phyloP scores from a whole-genome alignment of 53 echinoderm and acorn worm species.

The Astropecten irregularis region DNA sequence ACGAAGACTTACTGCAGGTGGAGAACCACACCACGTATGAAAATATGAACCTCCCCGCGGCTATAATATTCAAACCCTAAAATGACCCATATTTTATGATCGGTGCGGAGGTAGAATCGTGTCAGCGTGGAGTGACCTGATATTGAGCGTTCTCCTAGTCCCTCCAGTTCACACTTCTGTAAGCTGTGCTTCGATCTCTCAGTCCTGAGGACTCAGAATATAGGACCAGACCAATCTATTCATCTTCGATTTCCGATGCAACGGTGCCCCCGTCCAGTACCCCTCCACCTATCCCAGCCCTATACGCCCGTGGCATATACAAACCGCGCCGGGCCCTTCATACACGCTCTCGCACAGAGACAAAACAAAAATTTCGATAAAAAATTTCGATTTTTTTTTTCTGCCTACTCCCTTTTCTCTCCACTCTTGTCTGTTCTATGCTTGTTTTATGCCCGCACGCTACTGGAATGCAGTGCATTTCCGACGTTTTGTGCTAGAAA shows the following conservation, averaged over 20 bases:
- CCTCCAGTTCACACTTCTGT: constrained; percentile 24
- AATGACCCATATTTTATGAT: no score
- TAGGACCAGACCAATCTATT: constrained; percentile 57
- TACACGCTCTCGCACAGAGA: no score
- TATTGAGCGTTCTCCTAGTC: constrained; percentile 11
- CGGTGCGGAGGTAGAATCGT: no score
- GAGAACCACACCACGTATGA: no score
- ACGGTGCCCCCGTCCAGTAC: background rate
- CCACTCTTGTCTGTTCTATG: no score
- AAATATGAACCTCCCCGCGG: no score
- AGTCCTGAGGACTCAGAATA: no score
- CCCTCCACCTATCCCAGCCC: background rate
- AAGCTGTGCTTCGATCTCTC: constrained; percentile 5
- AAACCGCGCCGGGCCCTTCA: constrained; percentile 26
- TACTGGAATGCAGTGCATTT: constrained; percentile 36
- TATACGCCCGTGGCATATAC: constrained; percentile 13
- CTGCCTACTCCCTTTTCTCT: background rate
- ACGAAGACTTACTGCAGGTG: no score
- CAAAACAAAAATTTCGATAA: constrained; percentile 58
- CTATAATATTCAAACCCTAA: no score
- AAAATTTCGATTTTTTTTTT: constrained; percentile 48
- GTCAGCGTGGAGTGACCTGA: no score
- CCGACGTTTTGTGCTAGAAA: constrained; percentile 50
- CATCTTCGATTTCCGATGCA: constrained; percentile 42
- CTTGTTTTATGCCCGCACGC: constrained; percentile 23